Conservation (phyloP, 2,113 vertebrate species). For the Carassius auratus region DNA sequence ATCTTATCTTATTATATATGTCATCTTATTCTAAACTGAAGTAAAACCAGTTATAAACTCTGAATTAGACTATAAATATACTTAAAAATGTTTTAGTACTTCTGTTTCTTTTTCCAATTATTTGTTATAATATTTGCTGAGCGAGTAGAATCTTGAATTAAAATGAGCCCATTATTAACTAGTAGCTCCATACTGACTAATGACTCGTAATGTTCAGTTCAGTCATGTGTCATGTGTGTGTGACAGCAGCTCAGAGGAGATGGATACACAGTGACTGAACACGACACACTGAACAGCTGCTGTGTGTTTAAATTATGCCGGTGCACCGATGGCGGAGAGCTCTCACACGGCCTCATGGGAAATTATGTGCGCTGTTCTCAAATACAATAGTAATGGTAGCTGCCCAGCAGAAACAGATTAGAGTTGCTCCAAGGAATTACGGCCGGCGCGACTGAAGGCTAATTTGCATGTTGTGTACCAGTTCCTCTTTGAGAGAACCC, state of each 20-base stretch:
- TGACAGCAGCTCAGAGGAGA: conserved; percentile 32
- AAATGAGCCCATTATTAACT: no score
- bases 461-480: conserved; percentile 36
- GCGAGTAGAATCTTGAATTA: no score
- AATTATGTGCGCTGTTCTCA: conserved; percentile 59
- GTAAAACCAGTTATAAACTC: no score
- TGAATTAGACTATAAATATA: no score
- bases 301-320: conserved; percentile 51
- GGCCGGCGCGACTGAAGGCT: conserved; percentile 21
- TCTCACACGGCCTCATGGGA: conserved; percentile 50
- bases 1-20: no score
- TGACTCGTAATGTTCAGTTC: neutral
- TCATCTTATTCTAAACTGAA: no score
- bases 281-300: conserved; percentile 52
- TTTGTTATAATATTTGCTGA: no score
- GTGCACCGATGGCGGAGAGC: conserved; percentile 42
- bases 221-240: conserved; percentile 15
- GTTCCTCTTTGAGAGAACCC: conserved; percentile 17
- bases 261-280: conserved; percentile 44
- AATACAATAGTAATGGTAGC: conserved; percentile 57
- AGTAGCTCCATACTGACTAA: no score
- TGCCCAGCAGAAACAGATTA: conserved; percentile 50
- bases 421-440: conserved; percentile 35
- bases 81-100: no score
- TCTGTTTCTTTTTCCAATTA: no score